phyloP scores from a whole-genome alignment of 2,113 vertebrate species.

The Mola mola region DNA sequence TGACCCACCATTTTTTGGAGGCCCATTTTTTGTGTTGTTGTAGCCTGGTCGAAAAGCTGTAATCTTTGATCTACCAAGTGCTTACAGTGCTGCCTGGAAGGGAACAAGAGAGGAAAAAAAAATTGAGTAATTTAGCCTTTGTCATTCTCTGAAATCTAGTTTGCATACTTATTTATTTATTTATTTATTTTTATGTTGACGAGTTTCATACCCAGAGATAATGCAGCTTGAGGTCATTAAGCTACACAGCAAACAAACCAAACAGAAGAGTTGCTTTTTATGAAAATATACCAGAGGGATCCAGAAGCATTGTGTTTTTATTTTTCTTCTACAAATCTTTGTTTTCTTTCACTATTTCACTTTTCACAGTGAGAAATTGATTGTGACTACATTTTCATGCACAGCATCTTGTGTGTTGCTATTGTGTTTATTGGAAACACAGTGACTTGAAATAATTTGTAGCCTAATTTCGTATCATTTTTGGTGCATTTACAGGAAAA shows the following conservation, averaged over 20 bases:
- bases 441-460: no score
- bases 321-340: conserved; percentile 12
- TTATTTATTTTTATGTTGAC: no score
- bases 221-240: conserved; percentile 4
- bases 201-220: neutral
- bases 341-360: conserved; percentile 13
- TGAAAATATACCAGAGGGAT: conserved; percentile 21
- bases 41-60: conserved; percentile 11
- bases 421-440: no score
- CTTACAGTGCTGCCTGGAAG: neutral
- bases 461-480: no score
- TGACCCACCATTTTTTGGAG: neutral
- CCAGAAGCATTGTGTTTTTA: neutral
- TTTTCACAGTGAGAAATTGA: conserved; percentile 4
- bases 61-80: conserved; percentile 5
- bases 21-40: conserved; percentile 14
- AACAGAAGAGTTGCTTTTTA: conserved; percentile 9
- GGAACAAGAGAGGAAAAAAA: no score
- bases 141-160: no score
- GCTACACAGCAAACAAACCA: neutral
- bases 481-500: no score
- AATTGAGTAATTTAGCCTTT: no score
- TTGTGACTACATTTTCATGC: neutral
- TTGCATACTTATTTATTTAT: no score
- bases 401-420: no score